These are phyloP conservation scores for Mustela lutreola DNA, from an alignment of 2,113 vertebrate genomes.

Conservation along the genomic window DNA sequence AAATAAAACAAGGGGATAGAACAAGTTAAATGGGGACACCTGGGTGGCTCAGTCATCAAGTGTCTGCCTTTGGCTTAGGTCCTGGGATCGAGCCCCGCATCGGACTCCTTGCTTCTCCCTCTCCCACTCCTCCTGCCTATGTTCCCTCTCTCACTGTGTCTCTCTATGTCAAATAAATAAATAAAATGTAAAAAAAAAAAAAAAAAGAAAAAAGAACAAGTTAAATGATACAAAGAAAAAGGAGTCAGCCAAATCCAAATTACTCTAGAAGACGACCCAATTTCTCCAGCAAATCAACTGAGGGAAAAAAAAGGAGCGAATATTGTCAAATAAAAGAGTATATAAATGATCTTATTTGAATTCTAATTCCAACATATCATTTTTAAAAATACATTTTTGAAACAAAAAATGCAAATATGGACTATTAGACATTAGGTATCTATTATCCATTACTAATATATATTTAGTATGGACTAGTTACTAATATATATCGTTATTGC, in stretches of 20 bases:
- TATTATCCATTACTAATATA: not conserved
- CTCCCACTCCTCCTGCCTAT: too few relatives aligned
- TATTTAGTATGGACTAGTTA: not conserved
- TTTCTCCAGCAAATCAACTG: not conserved
- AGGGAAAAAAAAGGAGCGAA: too few relatives aligned
- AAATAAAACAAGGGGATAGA: not conserved
- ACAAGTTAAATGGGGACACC: not conserved
- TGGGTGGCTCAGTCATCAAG: too few relatives aligned
- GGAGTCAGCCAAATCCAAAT: conserved; percentile 33
- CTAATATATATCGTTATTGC: not conserved
- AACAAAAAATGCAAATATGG: not conserved
- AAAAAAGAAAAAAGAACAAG: not conserved
- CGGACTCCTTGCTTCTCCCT: too few relatives aligned
- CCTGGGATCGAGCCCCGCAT: too few relatives aligned
- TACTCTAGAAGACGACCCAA: not conserved
- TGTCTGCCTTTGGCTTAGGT: too few relatives aligned
- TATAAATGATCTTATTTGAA: not conserved
- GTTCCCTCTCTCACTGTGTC: too few relatives aligned
- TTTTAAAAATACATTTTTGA: not conserved
- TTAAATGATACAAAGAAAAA: conserved; percentile 34
- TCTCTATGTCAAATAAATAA: too few relatives aligned
- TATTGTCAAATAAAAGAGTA: not conserved
- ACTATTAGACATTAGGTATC: not conserved
- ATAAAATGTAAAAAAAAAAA: too few relatives aligned
- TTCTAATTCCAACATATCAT: not conserved